These are phyloP conservation scores for Falcaria lacertinaria DNA, from an alignment of 2,888 invertebrate species.

Conservation along the genomic window DNA sequence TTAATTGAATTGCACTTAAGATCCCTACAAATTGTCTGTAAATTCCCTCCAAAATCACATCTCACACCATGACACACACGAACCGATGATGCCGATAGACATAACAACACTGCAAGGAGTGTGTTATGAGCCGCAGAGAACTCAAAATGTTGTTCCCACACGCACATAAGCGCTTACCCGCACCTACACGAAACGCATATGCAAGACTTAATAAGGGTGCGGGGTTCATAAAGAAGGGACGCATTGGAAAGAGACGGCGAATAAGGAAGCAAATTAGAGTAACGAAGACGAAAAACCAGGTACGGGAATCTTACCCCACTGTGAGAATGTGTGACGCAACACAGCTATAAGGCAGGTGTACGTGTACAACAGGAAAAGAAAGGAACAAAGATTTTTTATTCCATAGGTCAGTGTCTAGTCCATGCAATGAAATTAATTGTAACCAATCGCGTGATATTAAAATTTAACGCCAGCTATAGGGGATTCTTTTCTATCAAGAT, in stretches of 20 bases:
- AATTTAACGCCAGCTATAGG: not conserved
- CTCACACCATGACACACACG: constrained; percentile 39
- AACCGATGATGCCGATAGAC: constrained; percentile 44
- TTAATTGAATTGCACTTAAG: constrained; percentile 27
- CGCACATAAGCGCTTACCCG: constrained; percentile 37
- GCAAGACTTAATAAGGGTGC: constrained; percentile 64
- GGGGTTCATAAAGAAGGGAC: constrained; percentile 62
- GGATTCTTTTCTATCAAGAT: not conserved
- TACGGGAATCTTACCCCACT: constrained; percentile 63
- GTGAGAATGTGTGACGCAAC: constrained; percentile 66
- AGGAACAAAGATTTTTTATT: constrained; percentile 61
- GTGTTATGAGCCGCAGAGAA: constrained; percentile 29
- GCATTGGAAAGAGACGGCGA: constrained; percentile 45
- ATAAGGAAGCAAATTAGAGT: constrained; percentile 22
- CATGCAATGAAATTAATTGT: constrained; percentile 23
- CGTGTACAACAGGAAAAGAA: constrained; percentile 49
- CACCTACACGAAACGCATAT: constrained; percentile 54
- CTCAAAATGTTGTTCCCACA: constrained; percentile 43
- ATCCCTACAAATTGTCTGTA: constrained; percentile 21
- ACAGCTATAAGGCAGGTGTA: constrained; percentile 68
- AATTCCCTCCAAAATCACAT: constrained; percentile 67
- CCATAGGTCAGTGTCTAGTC: constrained; percentile 58
- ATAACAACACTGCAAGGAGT: constrained; percentile 41
- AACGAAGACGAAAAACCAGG: constrained; percentile 55
- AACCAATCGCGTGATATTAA: not conserved